Evolutionary conservation across 1,140 invertebrate genomes (phyloP), one percentile per base, ranked within the genome.

Genomic region (Cydia strobilella): DNA sequence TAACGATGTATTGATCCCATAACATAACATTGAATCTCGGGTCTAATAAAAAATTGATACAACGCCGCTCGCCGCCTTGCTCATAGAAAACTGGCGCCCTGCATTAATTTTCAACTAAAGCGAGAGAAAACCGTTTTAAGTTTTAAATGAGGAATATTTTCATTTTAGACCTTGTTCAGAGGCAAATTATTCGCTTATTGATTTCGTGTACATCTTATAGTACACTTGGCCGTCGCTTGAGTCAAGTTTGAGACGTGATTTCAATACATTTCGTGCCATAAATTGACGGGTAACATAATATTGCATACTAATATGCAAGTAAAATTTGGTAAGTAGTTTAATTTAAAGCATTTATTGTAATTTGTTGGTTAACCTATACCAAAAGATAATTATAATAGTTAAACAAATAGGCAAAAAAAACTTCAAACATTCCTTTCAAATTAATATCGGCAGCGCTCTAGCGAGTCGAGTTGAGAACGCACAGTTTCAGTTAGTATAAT

Each of bases 31-130:
- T 75, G 78, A 85, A 84, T 84, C 77, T 84, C 78, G 74, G 76
- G 82, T 75, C 82, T 84, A 82, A 90, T 90, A 85, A 88, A 89
- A 89, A 88, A 89, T 86, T 87, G 80, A 90, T 81, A 76, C 77
- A 76, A 72, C 81, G 77, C 80, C 78, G 75, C 65, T 74, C 77
- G 63, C 72, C 77, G 76, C 76, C 72, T 73, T 75, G 51, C 74
- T 66, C 75, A 75, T 79, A 76, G 77, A 75, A 82, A 82, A 83
- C 84, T 82, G 82, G 87, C 84, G 80, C 75, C 82, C 80, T 80
- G 84, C 83, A 85, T 87, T 89, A 88, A 89, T 90, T 90, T 69
- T 87, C 87, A 88, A 87, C 80, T 88, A 88, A 86, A 85, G 84
- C 82, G 77, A 81, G 81, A 85, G 84, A 86, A 87, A 87, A 84